Evolutionary conservation across 2,797 vertebrate species (phyloP).

Genomic region (Anabacerthia variegaticeps): DNA sequence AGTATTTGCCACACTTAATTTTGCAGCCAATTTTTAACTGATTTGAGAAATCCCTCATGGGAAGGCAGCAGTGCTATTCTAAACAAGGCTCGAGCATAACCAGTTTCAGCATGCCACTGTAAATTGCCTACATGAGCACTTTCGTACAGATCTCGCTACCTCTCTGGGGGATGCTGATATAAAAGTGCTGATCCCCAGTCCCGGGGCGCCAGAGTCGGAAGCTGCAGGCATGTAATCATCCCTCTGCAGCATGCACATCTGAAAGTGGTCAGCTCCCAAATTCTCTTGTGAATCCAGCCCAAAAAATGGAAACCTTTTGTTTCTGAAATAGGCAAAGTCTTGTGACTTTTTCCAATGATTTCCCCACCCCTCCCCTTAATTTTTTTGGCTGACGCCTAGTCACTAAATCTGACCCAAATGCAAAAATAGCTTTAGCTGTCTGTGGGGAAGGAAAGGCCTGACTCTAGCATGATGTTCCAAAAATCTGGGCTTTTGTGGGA

Average conservation of each 20-base stretch:
- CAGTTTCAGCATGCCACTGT: not conserved
- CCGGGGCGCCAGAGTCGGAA: accelerated
- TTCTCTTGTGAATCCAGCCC: not conserved
- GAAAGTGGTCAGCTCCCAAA: slow-evolving; percentile 30
- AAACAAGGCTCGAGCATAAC: not conserved
- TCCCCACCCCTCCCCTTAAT: not conserved
- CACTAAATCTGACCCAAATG: slow-evolving; percentile 43
- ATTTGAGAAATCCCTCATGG: not conserved
- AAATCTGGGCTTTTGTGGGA: slow-evolving; percentile 24
- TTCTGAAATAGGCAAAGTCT: slow-evolving; percentile 14
- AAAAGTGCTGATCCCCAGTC: not conserved
- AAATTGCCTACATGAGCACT: not conserved
- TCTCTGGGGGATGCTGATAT: not conserved
- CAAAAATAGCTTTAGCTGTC: slow-evolving; percentile 41
- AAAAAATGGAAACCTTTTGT: slow-evolving; percentile 46
- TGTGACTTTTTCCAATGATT: not conserved
- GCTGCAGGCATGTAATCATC: not conserved
- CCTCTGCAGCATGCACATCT: not conserved
- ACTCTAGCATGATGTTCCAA: not conserved
- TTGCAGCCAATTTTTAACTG: not conserved
- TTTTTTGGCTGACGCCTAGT: slow-evolving; percentile 20
- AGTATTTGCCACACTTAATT: not conserved
- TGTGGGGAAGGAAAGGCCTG: not conserved
- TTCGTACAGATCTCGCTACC: not conserved
- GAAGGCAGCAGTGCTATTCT: not conserved